A percentile compares a stretch with the other conserved stretches of the same genome.
Conservation (phyloP, 2,797 vertebrate genomes). For the Siniperca obscura region DNA sequence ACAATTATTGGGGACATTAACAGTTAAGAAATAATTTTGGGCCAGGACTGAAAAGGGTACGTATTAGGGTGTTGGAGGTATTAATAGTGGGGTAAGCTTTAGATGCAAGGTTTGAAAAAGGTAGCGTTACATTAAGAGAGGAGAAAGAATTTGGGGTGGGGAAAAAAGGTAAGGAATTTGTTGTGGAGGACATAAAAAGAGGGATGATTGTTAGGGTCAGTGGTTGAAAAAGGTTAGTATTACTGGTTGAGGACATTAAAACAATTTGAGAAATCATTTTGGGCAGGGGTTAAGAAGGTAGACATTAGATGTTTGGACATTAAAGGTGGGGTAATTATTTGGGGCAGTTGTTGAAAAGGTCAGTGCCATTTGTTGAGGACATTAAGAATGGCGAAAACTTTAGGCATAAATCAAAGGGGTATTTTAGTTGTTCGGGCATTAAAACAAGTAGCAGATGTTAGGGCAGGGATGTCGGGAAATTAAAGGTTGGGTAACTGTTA, state of each 20-base stretch:
- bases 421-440: neutral
- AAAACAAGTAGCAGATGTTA: neutral
- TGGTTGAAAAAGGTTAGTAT: neutral
- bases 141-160: too few species aligned
- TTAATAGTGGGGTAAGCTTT: neutral
- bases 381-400: neutral
- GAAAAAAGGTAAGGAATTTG: neutral
- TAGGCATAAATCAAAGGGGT: neutral
- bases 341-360: neutral
- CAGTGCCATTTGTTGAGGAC: neutral
- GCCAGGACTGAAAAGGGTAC: too few species aligned
- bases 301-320: too few species aligned
- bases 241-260: neutral
- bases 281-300: neutral
- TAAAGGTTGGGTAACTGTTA: neutral
- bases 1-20: too few species aligned
- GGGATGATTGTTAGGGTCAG: neutral
- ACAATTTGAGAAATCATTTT: neutral
- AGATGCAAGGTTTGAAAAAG: too few species aligned
- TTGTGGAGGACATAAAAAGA: neutral
- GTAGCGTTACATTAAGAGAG: neutral
- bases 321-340: too few species aligned
- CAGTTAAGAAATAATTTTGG: too few species aligned
- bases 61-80: neutral
- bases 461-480: neutral